Conservation (phyloP, 2,113 vertebrate genomes). For the Amazona vittata region DNA sequence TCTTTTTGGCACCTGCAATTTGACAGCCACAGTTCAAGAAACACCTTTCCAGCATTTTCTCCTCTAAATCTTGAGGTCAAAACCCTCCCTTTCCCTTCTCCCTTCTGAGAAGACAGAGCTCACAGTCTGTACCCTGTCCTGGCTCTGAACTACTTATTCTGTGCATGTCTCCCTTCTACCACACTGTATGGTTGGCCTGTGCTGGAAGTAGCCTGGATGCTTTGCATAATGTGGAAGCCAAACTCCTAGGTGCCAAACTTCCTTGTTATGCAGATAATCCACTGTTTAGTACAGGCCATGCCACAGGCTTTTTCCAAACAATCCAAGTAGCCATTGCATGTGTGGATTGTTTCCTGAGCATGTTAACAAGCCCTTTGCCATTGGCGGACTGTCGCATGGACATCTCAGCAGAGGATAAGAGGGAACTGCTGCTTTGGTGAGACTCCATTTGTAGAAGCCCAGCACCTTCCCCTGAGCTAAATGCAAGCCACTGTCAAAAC, state of each 20-base stretch:
- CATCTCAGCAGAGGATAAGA: not conserved
- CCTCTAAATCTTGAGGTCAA: not conserved
- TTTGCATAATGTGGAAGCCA: not conserved
- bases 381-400: not conserved
- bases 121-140: not conserved
- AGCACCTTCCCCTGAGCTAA: not conserved
- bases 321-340: not conserved
- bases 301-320: not conserved
- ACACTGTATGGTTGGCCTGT: not conserved
- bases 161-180: not conserved
- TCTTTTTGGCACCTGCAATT: not conserved
- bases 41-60: not conserved
- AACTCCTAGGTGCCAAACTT: not conserved
- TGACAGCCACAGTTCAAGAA: not conserved
- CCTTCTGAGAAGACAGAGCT: not conserved
- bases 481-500: not conserved
- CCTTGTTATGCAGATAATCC: slow-evolving; percentile 40
- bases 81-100: not conserved
- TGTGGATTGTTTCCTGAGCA: not conserved
- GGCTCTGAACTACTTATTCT: not conserved
- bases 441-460: not conserved
- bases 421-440: not conserved
- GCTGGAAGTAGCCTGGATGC: not conserved
- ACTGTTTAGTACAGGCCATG: not conserved
- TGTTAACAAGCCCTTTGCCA: not conserved